A percentile compares a stretch with the other conserved stretches of the same genome.
Conservation (phyloP, 2,797 vertebrate species). For the Poecilia picta region DNA sequence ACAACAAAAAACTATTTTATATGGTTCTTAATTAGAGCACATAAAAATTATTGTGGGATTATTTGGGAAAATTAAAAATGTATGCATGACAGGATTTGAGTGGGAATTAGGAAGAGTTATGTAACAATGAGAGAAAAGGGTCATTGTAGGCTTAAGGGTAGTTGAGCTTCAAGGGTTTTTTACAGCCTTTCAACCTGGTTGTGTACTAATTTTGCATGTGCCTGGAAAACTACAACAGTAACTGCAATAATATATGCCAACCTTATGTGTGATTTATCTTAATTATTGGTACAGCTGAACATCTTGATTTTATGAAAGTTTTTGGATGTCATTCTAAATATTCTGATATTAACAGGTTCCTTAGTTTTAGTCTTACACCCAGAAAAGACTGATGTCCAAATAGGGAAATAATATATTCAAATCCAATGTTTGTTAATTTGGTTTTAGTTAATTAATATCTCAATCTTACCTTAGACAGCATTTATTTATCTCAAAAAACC, state of each 20-base stretch:
- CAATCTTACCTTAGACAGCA: neutral
- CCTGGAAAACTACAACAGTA: constrained; percentile 13
- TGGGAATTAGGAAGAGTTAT: constrained; percentile 34
- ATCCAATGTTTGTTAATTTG: neutral
- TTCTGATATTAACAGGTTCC: neutral
- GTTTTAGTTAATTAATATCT: neutral
- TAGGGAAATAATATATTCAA: neutral
- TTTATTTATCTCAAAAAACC: neutral
- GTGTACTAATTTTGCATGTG: constrained; percentile 45
- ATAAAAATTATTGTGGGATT: constrained; percentile 4
- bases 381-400: neutral
- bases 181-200: constrained; percentile 38
- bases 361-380: neutral
- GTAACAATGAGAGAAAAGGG: constrained; percentile 32
- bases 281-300: neutral
- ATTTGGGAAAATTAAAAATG: neutral
- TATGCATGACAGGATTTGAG: constrained; percentile 20
- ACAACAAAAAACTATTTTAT: constrained; percentile 23
- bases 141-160: constrained; percentile 40
- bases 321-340: neutral
- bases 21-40: neutral
- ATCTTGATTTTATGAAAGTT: neutral
- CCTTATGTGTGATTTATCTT: neutral
- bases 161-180: constrained; percentile 50
- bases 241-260: neutral